Percentiles rank a stretch among this genome's conserved stretches.
Conservation (phyloP, 2,888 invertebrate species). For the Schizaphis graminum region DNA sequence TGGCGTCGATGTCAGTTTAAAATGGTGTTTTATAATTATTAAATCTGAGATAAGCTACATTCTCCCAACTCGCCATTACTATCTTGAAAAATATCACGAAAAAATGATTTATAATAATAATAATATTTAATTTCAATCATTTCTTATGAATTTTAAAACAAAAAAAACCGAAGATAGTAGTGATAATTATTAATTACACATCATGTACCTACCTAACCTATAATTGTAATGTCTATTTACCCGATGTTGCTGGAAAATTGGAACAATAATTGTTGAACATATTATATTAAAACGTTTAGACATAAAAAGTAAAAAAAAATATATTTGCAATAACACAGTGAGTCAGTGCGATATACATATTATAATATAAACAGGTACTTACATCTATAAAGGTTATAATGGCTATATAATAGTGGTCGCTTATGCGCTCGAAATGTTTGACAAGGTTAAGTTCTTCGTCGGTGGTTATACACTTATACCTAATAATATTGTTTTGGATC, state of each 20-base stretch:
- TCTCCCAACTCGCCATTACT: not conserved
- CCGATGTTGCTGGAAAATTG: not conserved
- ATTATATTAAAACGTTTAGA: not conserved
- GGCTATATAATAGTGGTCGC: too few relatives aligned
- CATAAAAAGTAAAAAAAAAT: too few relatives aligned
- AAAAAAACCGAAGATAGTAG: not conserved
- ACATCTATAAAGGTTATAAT: too few relatives aligned
- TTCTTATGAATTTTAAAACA: not conserved
- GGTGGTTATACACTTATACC: too few relatives aligned
- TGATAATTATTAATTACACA: not conserved
- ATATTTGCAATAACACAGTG: too few relatives aligned
- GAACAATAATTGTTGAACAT: not conserved
- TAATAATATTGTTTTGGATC: too few relatives aligned
- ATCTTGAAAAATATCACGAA: not conserved
- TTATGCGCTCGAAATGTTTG: too few relatives aligned
- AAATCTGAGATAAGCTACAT: not conserved
- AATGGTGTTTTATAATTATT: not conserved
- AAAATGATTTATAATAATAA: not conserved
- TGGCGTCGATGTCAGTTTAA: not conserved
- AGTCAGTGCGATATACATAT: too few relatives aligned
- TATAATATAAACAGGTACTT: too few relatives aligned
- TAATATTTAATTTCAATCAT: not conserved
- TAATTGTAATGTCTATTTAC: not conserved
- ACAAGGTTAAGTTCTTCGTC: too few relatives aligned
- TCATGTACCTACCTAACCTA: not conserved